A percentile compares a stretch with the other conserved stretches of the same genome.
Conservation (phyloP, 2,888 invertebrate species). For the Sphecodes monilicornis region DNA sequence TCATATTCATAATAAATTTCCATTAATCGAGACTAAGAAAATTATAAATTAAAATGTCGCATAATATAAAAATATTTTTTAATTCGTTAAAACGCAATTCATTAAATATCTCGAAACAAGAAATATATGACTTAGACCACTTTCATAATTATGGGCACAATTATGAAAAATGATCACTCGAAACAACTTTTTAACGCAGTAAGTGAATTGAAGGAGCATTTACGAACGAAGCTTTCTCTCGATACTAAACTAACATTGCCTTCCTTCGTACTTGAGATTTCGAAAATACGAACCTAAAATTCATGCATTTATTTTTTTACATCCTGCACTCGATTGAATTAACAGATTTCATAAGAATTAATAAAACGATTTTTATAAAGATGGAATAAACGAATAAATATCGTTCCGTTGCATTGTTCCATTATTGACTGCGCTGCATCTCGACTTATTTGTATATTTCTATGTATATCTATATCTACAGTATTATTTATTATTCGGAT, state of each 20-base stretch:
- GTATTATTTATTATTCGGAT: background rate
- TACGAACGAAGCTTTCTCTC: too few species aligned
- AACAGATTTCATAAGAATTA: background rate
- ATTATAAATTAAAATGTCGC: too few species aligned
- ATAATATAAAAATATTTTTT: too few species aligned
- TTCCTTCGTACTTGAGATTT: background rate
- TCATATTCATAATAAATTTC: too few species aligned
- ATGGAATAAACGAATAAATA: background rate
- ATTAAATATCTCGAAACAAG: too few species aligned
- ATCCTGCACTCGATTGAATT: conserved; percentile 1
- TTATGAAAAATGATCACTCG: too few species aligned
- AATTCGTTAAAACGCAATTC: too few species aligned
- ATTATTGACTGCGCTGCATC: background rate
- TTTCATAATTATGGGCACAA: too few species aligned
- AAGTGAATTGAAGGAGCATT: too few species aligned
- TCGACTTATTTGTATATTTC: background rate
- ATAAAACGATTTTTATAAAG: background rate
- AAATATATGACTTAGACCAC: too few species aligned
- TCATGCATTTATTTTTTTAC: background rate
- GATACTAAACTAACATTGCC: background rate
- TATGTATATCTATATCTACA: background rate
- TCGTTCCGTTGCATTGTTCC: background rate
- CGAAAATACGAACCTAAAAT: background rate
- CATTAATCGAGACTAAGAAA: too few species aligned
- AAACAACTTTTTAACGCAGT: too few species aligned